Percentiles rank a stretch among this genome's conserved stretches.
Conservation (phyloP, 1,140 invertebrate species). For the Drosophila sechellia region DNA sequence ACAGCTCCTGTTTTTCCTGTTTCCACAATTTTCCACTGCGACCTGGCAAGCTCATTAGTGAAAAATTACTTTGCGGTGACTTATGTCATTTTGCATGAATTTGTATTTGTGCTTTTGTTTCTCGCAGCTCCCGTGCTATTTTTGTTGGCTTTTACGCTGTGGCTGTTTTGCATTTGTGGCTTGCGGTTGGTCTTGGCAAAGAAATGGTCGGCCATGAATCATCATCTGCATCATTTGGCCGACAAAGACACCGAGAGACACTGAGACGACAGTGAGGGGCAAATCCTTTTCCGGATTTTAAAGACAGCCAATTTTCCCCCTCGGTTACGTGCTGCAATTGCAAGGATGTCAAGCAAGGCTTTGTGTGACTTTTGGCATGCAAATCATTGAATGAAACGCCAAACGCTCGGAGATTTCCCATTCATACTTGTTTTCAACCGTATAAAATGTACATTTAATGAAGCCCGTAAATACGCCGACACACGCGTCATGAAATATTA, state of each 20-base stretch:
- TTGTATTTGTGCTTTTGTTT: constrained; percentile 79
- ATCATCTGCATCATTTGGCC: constrained; percentile 63
- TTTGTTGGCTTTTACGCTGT: constrained; percentile 15
- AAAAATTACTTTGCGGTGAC: constrained; percentile 83
- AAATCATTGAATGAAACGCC: constrained; percentile 63
- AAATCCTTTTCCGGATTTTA: constrained; percentile 39
- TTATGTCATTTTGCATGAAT: constrained; percentile 80
- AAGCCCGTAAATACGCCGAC: constrained; percentile 38
- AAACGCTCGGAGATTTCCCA: constrained; percentile 33
- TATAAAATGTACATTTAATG: constrained; percentile 56
- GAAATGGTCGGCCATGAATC: constrained; percentile 69
- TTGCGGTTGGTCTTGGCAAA: constrained; percentile 47
- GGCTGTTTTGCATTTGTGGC: constrained; percentile 37
- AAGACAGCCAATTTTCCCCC: constrained; percentile 63
- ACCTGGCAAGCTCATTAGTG: constrained; percentile 77
- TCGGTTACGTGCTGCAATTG: constrained; percentile 75
- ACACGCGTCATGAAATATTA: constrained; percentile 47
- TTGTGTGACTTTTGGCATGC: constrained; percentile 47
- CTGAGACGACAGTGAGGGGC: constrained; percentile 20
- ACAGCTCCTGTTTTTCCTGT: constrained; percentile 5
- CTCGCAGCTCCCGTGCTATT: constrained; percentile 22
- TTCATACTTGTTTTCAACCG: constrained; percentile 13
- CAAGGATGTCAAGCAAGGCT: constrained; percentile 62
- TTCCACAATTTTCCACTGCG: constrained; percentile 12
- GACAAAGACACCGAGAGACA: constrained; percentile 14